Evolutionary conservation across 2,797 vertebrate genomes (phyloP), one percentile per base, ranked within the genome.

Genomic region (Chaetophractus vellerosus): DNA sequence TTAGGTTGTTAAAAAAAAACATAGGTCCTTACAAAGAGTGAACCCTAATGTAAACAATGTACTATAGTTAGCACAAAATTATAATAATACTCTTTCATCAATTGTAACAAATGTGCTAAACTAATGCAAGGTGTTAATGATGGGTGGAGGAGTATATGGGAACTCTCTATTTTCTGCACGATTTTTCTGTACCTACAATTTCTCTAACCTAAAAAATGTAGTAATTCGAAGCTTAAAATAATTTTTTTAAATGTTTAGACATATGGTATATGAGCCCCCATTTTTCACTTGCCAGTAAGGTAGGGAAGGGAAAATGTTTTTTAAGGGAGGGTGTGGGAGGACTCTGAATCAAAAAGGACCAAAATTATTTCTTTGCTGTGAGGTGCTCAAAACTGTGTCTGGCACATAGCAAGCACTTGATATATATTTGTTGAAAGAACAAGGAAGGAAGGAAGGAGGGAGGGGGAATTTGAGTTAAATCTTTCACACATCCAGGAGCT

Each of bases 241-340:
- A 69, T 52, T 71, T 45, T n/a, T 92, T 90, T 83, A 96, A 96
- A 96, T 92, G 92, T 90, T 95, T 90, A 92, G 52, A 87, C 41
- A 41, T 26, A 71, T 66, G 31, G 59, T 31, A 71, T 89, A 74
- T 57, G 10, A 95, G 41, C 31, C 89, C 92, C 69, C 45, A 48
- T 88, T 90, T 84, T 88, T 45, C 6, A 71, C 31, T 61, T 66
- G 31, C 63, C 61, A 48, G 31, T 52, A 90, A 92, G 19, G 84
- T 38, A 72, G 7, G 61, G 33, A 90, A 92, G 78, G n/a, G 19
- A 84, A 90, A 82, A 33, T 31, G 1, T n/a, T 61, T 89, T 88
- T 80, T 26, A 69, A 83, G 74, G 52, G 19, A 64, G 41, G 7
- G 14, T 72, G n/a, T 36, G 16, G 19, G 33, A 18, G 2, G 9